phyloP scores from a whole-genome alignment of 2,888 invertebrate genomes.

The Sminthurinus aureus region DNA sequence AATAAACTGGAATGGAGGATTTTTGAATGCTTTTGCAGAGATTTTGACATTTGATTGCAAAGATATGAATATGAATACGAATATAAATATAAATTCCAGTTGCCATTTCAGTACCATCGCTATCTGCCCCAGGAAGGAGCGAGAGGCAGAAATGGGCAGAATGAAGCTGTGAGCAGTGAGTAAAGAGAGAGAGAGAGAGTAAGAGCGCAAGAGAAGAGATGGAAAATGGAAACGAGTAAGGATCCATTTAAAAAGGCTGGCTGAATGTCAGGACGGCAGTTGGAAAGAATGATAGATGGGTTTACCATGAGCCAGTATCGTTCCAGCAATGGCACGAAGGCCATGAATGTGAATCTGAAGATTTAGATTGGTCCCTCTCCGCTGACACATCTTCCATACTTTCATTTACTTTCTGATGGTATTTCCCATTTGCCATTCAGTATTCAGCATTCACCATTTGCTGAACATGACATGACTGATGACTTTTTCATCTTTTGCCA shows the following conservation, averaged over 20 bases:
- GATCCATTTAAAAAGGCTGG: conserved; percentile 22
- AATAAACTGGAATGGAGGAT: background rate
- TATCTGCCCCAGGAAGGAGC: no score
- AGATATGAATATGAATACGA: no score
- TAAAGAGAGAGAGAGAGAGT: background rate
- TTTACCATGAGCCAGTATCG: conserved; percentile 22
- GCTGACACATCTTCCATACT: conserved; percentile 16
- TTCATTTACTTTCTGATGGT: conserved; percentile 12
- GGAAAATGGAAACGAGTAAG: background rate
- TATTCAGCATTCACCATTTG: background rate
- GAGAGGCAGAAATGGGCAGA: no score
- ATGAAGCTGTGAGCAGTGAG: no score
- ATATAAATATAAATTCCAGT: no score
- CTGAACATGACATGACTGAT: background rate
- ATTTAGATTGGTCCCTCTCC: conserved; percentile 32
- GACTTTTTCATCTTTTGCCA: background rate
- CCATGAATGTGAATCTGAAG: conserved; percentile 36
- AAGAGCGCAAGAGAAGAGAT: background rate
- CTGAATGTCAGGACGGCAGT: conserved; percentile 36
- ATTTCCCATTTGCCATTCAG: conserved; percentile 19
- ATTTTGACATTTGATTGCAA: conserved; percentile 3
- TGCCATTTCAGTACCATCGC: no score
- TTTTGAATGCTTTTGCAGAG: conserved; percentile 20
- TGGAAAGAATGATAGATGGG: conserved; percentile 33
- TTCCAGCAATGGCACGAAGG: conserved; percentile 17